Percentiles rank a stretch among this genome's conserved stretches.
Evolutionary conservation across 2,113 vertebrate species (phyloP).

Genomic region (Paramormyrops kingsleyae): DNA sequence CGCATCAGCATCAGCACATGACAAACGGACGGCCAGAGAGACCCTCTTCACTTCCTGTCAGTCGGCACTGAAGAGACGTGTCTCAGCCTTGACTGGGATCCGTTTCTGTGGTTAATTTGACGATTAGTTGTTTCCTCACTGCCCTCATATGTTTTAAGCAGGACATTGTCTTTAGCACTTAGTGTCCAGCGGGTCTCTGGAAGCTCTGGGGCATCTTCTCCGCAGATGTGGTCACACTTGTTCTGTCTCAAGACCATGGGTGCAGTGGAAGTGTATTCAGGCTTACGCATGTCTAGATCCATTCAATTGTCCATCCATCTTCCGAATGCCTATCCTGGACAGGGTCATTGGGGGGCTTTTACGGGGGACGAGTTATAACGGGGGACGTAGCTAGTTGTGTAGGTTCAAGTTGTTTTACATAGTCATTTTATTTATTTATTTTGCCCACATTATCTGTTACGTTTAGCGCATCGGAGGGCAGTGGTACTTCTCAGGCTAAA

Average conservation of each 20-base stretch:
- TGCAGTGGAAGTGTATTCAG: neutral
- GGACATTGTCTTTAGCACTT: slow-evolving; percentile 1
- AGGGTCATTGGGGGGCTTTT: neutral
- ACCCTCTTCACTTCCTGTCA: slow-evolving; percentile 2
- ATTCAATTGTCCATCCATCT: neutral
- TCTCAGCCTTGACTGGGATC: neutral
- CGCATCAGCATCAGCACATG: slow-evolving; percentile 39
- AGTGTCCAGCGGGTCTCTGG: neutral
- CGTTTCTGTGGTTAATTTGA: neutral
- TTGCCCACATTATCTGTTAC: neutral
- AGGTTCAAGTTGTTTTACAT: neutral
- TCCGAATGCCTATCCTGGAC: neutral
- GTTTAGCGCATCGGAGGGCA: neutral
- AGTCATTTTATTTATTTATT: neutral
- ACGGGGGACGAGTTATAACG: too few relatives aligned
- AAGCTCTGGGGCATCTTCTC: neutral
- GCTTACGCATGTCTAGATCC: neutral
- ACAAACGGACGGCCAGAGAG: slow-evolving; percentile 2
- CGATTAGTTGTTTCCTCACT: neutral
- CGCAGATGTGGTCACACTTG: neutral
- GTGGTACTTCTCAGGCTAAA: neutral
- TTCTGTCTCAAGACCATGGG: neutral
- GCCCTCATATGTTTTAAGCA: neutral
- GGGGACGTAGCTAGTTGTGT: neutral
- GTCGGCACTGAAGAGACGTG: neutral